A percentile compares a stretch with the other conserved stretches of the same genome.
Conservation (phyloP, 2,113 vertebrate species). For the Psettodes erumei region DNA sequence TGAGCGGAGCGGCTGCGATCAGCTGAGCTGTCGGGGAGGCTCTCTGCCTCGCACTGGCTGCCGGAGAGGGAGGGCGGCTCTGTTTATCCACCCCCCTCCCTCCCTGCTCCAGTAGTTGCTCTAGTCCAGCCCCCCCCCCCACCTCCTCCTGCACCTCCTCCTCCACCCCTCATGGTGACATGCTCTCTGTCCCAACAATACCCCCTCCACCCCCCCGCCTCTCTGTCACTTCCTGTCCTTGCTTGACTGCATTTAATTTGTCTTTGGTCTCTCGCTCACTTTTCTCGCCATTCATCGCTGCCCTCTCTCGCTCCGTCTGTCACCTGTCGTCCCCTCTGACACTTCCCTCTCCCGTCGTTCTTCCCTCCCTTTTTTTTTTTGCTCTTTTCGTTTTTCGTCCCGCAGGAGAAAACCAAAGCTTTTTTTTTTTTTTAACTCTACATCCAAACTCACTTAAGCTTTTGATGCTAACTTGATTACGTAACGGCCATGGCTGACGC, state of each 20-base stretch:
- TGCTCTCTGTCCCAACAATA: conserved; percentile 12
- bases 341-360: conserved; percentile 9
- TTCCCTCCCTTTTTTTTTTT: conserved; percentile 1
- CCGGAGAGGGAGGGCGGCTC: conserved; percentile 33
- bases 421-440: background rate
- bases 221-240: background rate
- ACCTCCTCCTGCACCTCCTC: background rate
- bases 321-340: background rate
- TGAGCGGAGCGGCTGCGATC: background rate
- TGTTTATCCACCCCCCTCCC: conserved; percentile 49
- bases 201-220: background rate
- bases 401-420: conserved; percentile 7
- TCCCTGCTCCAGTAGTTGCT: conserved; percentile 41
- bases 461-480: conserved; percentile 56
- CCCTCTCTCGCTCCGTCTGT: background rate
- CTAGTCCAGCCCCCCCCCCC: conserved; percentile 33
- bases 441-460: conserved; percentile 49
- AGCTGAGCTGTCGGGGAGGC: conserved; percentile 27
- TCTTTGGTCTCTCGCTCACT: background rate
- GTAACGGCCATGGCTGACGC: conserved; percentile 47
- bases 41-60: conserved; percentile 54
- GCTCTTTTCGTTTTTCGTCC: conserved; percentile 13
- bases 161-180: conserved; percentile 6
- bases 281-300: background rate
- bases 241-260: background rate